Evolutionary conservation across 2,888 invertebrate genomes (phyloP).

Genomic region (Drosophila kokeensis): DNA sequence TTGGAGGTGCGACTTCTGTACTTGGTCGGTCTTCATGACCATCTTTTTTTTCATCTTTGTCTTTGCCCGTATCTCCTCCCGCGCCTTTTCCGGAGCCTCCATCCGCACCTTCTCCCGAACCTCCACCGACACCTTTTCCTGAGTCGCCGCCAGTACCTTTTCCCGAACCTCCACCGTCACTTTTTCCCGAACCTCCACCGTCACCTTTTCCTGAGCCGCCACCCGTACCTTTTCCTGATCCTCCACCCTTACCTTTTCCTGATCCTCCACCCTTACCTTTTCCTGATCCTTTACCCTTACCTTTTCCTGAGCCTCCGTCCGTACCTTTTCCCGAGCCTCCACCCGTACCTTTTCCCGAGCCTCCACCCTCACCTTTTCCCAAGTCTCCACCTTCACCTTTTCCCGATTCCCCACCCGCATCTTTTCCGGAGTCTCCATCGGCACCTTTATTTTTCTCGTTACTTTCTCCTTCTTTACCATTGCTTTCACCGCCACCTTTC

Average conservation of each 20-base stretch:
- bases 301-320: too few species aligned
- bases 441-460: not conserved
- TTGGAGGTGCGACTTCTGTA: not conserved
- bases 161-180: rapidly evolving
- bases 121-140: not conserved
- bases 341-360: rapidly evolving
- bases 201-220: not conserved
- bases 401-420: rapidly evolving
- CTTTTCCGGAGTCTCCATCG: not conserved
- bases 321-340: too few species aligned
- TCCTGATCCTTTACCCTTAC: too few species aligned
- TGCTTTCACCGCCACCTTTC: not conserved
- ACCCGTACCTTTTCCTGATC: not conserved
- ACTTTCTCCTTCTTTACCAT: not conserved
- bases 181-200: rapidly evolving
- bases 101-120: not conserved
- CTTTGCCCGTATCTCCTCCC: not conserved
- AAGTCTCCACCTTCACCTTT: rapidly evolving
- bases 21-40: not conserved
- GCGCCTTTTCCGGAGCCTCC: not conserved
- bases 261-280: too few species aligned
- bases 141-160: not conserved
- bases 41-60: not conserved
- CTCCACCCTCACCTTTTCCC: not conserved
- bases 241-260: not conserved